Percentiles rank a stretch among this genome's conserved stretches.
Conservation (phyloP, 1,140 invertebrate species). For the Zaprionus davidi region DNA sequence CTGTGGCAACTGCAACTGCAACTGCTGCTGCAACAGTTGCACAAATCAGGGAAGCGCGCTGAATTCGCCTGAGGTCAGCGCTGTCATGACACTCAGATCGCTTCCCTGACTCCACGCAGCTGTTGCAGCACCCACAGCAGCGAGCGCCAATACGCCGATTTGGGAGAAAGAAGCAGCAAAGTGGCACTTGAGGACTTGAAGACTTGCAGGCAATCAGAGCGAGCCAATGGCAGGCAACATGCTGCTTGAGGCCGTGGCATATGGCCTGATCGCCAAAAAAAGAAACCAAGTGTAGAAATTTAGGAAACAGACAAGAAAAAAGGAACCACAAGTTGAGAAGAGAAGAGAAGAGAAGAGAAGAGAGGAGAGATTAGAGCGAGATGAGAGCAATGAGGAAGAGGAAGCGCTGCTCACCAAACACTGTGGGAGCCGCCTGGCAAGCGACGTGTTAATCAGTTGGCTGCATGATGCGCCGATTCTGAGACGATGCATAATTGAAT, state of each 20-base stretch:
- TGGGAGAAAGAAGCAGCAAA: not conserved
- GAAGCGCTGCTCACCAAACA: constrained; percentile 1
- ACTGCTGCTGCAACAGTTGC: constrained; percentile 33
- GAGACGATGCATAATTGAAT: constrained; percentile 61
- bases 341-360: not conserved
- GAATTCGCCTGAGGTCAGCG: constrained; percentile 58
- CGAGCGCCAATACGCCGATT: not conserved
- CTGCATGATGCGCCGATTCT: constrained; percentile 66
- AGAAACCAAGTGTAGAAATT: constrained; percentile 8
- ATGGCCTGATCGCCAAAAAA: constrained; percentile 51
- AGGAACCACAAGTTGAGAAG: not conserved
- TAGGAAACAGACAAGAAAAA: constrained; percentile 8
- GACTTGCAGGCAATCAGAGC: constrained; percentile 38
- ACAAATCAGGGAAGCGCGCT: constrained; percentile 8
- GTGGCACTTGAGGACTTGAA: not conserved
- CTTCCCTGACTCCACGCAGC: constrained; percentile 23
- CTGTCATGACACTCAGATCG: constrained; percentile 54
- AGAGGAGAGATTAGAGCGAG: not conserved
- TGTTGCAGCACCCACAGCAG: constrained; percentile 44
- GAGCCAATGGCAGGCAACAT: constrained; percentile 26
- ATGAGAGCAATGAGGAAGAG: not conserved
- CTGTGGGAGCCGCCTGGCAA: constrained; percentile 59
- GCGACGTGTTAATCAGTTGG: constrained; percentile 67
- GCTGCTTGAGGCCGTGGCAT: constrained; percentile 41
- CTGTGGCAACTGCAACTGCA: constrained; percentile 6